Evolutionary conservation across 2,888 invertebrate genomes (phyloP).

Genomic region (Drosophila atroscutellata): DNA sequence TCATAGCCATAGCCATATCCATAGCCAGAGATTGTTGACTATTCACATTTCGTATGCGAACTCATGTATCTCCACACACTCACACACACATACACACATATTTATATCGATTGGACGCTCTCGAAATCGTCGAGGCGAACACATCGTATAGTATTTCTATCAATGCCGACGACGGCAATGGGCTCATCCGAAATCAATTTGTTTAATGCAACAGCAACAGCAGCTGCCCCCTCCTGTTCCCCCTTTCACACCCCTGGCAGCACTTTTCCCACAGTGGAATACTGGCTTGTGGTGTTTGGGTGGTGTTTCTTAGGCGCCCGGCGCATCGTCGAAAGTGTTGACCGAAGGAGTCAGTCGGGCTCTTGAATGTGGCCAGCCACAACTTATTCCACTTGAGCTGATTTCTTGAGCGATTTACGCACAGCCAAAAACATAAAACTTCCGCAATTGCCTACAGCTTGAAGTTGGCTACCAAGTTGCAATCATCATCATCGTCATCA

Average conservation of each 20-base stretch:
- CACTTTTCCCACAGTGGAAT: slow-evolving; percentile 50
- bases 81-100: slow-evolving; percentile 6
- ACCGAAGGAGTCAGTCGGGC: slow-evolving; percentile 57
- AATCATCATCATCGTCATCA: slow-evolving; percentile 14
- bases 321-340: slow-evolving; percentile 59
- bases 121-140: slow-evolving; percentile 54
- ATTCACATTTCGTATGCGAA: slow-evolving; percentile 32
- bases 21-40: slow-evolving; percentile 29
- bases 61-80: slow-evolving; percentile 2
- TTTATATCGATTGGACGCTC: slow-evolving; percentile 66
- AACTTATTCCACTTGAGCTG: slow-evolving; percentile 80
- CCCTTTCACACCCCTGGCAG: background rate
- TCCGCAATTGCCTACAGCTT: slow-evolving; percentile 69
- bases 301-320: slow-evolving; percentile 20
- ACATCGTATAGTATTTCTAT: slow-evolving; percentile 71
- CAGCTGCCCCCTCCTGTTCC: background rate
- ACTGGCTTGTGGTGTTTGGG: slow-evolving; percentile 23
- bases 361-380: slow-evolving; percentile 59
- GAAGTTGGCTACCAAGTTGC: slow-evolving; percentile 18
- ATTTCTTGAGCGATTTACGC: slow-evolving; percentile 81
- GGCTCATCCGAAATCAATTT: slow-evolving; percentile 78
- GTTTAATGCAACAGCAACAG: slow-evolving; percentile 61
- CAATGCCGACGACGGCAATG: slow-evolving; percentile 52
- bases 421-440: slow-evolving; percentile 79
- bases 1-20: background rate